A percentile compares a stretch with the other conserved stretches of the same genome.
Evolutionary conservation across 2,113 vertebrate species (phyloP).

Genomic region (Anhinga anhinga): DNA sequence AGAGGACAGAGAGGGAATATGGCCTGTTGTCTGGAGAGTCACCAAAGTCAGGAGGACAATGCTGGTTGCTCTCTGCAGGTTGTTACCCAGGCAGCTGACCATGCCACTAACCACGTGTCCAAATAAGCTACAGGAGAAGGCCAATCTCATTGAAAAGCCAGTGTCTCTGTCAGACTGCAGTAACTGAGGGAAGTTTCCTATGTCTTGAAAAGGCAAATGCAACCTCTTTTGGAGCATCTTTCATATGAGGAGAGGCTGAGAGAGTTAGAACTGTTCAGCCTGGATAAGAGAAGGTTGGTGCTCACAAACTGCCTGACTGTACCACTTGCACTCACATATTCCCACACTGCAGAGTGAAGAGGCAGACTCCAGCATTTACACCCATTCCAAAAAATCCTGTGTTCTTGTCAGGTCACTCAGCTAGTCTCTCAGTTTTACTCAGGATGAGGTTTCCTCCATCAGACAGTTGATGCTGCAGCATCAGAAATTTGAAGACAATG

Average conservation of each 20-base stretch:
- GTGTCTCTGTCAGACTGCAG: background rate
- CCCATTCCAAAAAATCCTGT: background rate
- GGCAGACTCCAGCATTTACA: background rate
- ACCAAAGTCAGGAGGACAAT: background rate
- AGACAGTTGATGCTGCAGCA: background rate
- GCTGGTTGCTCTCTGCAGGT: background rate
- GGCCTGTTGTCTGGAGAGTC: background rate
- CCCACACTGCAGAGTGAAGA: background rate
- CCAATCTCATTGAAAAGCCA: background rate
- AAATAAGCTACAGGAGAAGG: background rate
- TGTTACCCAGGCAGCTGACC: background rate
- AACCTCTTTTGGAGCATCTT: background rate
- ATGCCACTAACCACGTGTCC: background rate
- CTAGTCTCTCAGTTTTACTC: background rate
- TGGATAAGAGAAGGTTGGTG: background rate
- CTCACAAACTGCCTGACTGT: background rate
- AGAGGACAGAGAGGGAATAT: background rate
- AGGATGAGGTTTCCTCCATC: background rate
- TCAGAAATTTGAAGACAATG: background rate
- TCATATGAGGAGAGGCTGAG: background rate
- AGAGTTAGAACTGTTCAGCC: background rate
- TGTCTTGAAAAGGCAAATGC: background rate
- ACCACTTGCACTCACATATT: background rate
- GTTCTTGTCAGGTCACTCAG: background rate
- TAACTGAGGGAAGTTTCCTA: background rate